Evolutionary conservation across 2,113 vertebrate genomes (phyloP), one percentile per base, ranked within the genome.

Genomic region (Cervus canadensis): DNA sequence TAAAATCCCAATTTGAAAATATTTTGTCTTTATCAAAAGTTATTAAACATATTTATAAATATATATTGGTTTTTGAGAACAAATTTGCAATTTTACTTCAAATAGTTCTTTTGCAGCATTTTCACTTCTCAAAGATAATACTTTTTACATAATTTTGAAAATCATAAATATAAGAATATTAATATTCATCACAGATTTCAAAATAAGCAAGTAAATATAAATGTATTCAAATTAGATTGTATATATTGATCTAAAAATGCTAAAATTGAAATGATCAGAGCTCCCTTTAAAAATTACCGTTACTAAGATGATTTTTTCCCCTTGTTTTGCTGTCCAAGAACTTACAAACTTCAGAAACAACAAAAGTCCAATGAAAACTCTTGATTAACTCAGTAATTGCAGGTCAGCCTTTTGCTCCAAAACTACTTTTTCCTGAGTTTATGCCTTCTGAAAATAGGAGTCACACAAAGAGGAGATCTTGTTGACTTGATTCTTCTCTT

Each of bases 221-320:
- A 94, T 45, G 40, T 50, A 76, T 17, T 92, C 60, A 56, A 52
- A 81, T 19, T 50, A 86, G 23, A 64, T 59, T 95, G 3, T 15
- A 30, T 56, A 54, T 81, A 48, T 30, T 4, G 4, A 86, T 94
- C 83, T 81, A 45, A n/a, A 95, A 52, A 9, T 85, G 19, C 5
- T 85, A 48, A 52, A 52, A 30, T 71, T 60, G 79, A 25, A 94
- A 25, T 82, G 43, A 91, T 50, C 88, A 25, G 56, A 83, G 6
- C 30, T 71, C 8, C 43, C 82, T 6, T 5, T 84, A 78, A 78
- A 85, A 92, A 87, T 87, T 78, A 43, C 9, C 16, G 40, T 76
- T 52, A 82, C 92, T 76, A 76, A 76, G 48, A 87, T 90, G 67
- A 95, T 59, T 95, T 96, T 86, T 90, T 83, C 9, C 28, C n/a